Evolutionary conservation across 92 coral and sea anemone species (phyloP).

Genomic region (Actinernus sp.): DNA sequence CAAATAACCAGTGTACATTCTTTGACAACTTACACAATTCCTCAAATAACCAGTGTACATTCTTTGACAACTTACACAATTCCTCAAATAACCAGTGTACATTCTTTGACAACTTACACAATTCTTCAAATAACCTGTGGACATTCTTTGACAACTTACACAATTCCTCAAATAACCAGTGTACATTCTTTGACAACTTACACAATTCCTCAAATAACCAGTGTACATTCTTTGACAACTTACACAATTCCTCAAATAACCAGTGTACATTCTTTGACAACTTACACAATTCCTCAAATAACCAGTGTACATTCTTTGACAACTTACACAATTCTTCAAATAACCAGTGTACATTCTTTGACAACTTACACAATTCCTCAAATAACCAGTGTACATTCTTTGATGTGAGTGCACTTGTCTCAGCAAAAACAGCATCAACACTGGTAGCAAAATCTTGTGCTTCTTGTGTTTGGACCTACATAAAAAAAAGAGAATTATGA

Average conservation of each 20-base stretch:
- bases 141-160: background rate
- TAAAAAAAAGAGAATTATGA: no score
- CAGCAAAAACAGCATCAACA: conserved; percentile 95
- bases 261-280: conserved; percentile 90
- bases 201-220: no score
- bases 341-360: background rate
- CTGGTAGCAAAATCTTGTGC: conserved; percentile 95
- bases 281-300: conserved; percentile 97
- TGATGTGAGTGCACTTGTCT: conserved; percentile 95
- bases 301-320: conserved; percentile 89
- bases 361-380: conserved; percentile 92
- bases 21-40: no score
- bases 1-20: no score
- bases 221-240: no score
- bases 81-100: no score
- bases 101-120: background rate
- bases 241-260: conserved; percentile 95
- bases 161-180: conserved; percentile 1
- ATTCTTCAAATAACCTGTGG: background rate
- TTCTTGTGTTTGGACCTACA: conserved; percentile 83
- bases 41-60: no score
- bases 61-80: no score
- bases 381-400: conserved; percentile 92
- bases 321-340: no score
- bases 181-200: no score